Conservation (phyloP, 2,113 vertebrate species). For the Silurus glanis region DNA sequence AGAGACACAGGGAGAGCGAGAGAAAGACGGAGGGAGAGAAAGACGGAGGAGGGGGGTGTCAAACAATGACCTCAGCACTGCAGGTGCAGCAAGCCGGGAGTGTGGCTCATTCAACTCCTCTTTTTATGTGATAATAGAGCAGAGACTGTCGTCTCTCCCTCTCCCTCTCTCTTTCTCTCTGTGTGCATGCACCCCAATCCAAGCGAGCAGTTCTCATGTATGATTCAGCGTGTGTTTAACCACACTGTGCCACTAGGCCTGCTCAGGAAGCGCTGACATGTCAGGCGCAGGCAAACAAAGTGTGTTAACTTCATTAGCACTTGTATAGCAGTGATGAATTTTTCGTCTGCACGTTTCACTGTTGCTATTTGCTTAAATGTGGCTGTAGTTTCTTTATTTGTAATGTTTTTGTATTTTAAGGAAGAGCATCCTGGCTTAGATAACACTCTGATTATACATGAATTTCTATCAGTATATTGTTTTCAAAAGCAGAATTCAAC, state of each 20-base stretch:
- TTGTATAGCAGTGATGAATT: slow-evolving; percentile 64
- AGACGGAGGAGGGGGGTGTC: slow-evolving; percentile 58
- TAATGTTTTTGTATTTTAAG: background rate
- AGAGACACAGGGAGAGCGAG: slow-evolving; percentile 49
- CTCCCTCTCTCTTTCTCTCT: slow-evolving; percentile 29
- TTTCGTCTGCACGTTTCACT: slow-evolving; percentile 66
- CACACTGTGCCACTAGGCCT: slow-evolving; percentile 28
- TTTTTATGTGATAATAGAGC: slow-evolving; percentile 80
- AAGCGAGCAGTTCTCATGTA: slow-evolving; percentile 61
- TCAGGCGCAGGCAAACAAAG: slow-evolving; percentile 52
- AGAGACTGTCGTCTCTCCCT: slow-evolving; percentile 72
- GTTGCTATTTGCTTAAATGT: slow-evolving; percentile 63
- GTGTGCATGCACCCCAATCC: slow-evolving; percentile 52
- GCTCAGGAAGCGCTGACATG: slow-evolving; percentile 38
- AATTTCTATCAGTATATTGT: background rate
- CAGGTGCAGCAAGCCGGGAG: slow-evolving; percentile 73
- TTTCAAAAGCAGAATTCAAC: background rate
- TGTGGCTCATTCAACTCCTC: slow-evolving; percentile 63
- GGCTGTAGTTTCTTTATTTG: background rate
- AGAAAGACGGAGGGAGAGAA: slow-evolving; percentile 39
- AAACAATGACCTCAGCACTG: slow-evolving; percentile 75
- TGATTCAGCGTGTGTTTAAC: slow-evolving; percentile 60
- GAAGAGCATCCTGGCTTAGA: background rate
- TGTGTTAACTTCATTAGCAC: slow-evolving; percentile 76
- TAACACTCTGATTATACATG: background rate